phyloP scores from a whole-genome alignment of 1,140 invertebrate genomes.

The Cydia pomonella region DNA sequence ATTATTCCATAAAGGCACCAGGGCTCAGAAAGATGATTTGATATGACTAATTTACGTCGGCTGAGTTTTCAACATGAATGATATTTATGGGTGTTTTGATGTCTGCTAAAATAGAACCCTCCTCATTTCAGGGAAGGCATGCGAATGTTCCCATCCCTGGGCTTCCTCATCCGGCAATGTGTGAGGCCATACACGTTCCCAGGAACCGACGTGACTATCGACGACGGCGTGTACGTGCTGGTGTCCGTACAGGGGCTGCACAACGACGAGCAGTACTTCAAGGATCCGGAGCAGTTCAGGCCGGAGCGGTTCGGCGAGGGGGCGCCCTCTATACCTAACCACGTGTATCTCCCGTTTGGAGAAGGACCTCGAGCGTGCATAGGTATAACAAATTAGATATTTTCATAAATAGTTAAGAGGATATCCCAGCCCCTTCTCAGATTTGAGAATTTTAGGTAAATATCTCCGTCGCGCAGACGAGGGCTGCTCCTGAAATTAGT shows the following conservation, averaged over 20 bases:
- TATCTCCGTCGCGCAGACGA: too few species aligned
- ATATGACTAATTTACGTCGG: too few species aligned
- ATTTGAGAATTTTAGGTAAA: too few species aligned
- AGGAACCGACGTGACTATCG: constrained; percentile 51
- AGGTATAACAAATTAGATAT: background rate
- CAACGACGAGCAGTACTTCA: constrained; percentile 73
- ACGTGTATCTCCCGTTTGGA: constrained; percentile 37
- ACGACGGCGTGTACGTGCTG: constrained; percentile 46
- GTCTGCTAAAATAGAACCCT: background rate
- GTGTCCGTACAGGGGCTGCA: constrained; percentile 69
- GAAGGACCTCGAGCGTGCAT: constrained; percentile 32
- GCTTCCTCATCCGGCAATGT: constrained; percentile 54
- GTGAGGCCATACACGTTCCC: constrained; percentile 62
- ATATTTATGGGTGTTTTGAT: too few species aligned
- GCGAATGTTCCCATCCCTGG: constrained; percentile 56
- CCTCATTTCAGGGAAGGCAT: constrained; percentile 64
- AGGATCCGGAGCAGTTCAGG: constrained; percentile 74
- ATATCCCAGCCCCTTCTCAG: too few species aligned
- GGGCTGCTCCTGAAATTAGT: too few species aligned
- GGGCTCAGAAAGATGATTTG: too few species aligned
- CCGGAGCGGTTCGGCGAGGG: constrained; percentile 78
- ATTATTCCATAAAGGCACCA: too few species aligned
- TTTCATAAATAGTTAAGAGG: too few species aligned
- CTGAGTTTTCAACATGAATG: too few species aligned
- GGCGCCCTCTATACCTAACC: constrained; percentile 57